A percentile compares a stretch with the other conserved stretches of the same genome.
These are phyloP conservation scores for Adela reaumurella DNA, from an alignment of 2,888 invertebrate genomes.

Conservation along the genomic window DNA sequence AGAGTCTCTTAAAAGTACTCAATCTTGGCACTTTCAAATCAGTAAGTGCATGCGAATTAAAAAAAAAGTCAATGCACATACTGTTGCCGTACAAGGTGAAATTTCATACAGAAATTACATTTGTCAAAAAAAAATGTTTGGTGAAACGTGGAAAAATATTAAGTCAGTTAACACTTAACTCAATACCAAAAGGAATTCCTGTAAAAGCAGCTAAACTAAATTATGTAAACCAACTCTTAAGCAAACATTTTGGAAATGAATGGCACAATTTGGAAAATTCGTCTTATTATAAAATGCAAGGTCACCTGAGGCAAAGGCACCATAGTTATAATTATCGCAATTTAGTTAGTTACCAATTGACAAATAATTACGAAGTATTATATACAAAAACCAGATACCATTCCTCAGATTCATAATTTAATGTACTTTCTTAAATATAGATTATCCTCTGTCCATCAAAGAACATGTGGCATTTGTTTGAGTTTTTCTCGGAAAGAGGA, in stretches of 20 bases:
- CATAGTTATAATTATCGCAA: no score
- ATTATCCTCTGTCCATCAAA: no score
- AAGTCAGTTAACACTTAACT: not conserved
- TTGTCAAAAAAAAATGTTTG: constrained; percentile 1
- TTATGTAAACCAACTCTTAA: constrained; percentile 8
- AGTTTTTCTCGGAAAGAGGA: no score
- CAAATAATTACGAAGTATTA: no score
- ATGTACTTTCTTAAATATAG: no score
- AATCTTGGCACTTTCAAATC: constrained; percentile 9
- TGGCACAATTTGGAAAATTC: constrained; percentile 7
- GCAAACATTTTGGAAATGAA: constrained; percentile 9
- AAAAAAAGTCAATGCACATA: constrained; percentile 1
- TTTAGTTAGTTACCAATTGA: no score
- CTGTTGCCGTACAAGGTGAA: constrained; percentile 2
- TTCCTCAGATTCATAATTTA: no score
- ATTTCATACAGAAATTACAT: constrained; percentile 2
- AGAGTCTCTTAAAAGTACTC: constrained; percentile 8
- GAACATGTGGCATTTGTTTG: no score
- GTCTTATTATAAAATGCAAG: constrained; percentile 8
- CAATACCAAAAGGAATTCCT: not conserved
- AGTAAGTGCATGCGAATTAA: constrained; percentile 8
- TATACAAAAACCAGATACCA: no score
- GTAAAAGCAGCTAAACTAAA: constrained; percentile 5
- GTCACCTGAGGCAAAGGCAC: no score
- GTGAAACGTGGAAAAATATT: constrained; percentile 2